Base-by-base conservation (phyloP, 2,888 invertebrate genomes). In the Metallyticus violacea region DNA sequence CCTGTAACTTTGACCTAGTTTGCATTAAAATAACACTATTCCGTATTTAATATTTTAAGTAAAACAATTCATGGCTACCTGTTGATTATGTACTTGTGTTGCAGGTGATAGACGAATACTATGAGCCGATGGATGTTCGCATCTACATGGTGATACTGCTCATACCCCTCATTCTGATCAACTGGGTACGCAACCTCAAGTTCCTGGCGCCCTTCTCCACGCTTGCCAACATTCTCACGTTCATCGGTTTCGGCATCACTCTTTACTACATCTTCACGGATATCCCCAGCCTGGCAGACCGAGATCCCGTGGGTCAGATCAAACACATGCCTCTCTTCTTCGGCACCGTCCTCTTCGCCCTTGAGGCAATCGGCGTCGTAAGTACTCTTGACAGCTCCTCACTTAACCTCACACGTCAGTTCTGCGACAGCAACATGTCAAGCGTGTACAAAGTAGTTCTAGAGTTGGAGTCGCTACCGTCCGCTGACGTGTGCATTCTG, bases 301-400 rank as follows among this genome's bases (percentile, higher is more conserved):
- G 94, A 87, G 93, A 93, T 4, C 93, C 95, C 0, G 93, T 95
- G 84, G 97, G 96, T 0, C 92, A 94, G 7, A 90, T 95, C 2
- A 92, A 93, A 62, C 94, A 95, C 86, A 96, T 97, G 90, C 99
- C 99, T 0, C 93, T 99, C 1, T 99, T 97, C 93, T 98, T 99
- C 91, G 99, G 99, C 78, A 99, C 98, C 0, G 99, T 98, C 0
- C 93, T 99, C 83, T 99, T 98, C 91, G 97, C 99, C 0, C 94
- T 99, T 90, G 99, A 99, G 93, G 98, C 99, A 85, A 98, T 99
- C 89, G 97, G 97, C 85, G 96, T 97, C 92, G 97, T 97, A 91
- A 94, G 95, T 93, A 88, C 77, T 29, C 28, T 26, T 62, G 40
- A 62, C 40, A 62, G 40, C 40, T 62, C 40, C 15, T 15, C 40